These are phyloP conservation scores for Falcunculus frontatus DNA, from an alignment of 2,113 vertebrate genomes.

Conservation along the genomic window DNA sequence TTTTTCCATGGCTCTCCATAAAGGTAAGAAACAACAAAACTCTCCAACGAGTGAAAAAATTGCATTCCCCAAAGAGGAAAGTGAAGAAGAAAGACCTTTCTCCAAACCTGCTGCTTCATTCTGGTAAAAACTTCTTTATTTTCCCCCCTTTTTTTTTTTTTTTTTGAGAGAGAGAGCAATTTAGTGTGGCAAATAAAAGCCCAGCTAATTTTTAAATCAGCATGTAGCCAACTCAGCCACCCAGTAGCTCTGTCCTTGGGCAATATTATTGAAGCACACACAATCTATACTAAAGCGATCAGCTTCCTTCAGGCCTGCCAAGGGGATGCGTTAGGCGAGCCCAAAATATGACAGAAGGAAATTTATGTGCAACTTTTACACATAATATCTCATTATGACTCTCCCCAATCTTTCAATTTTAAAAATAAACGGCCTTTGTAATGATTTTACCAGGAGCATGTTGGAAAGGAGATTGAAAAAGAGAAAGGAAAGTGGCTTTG, in stretches of 20 bases:
- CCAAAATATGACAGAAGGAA: slow-evolving; percentile 86
- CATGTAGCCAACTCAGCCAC: slow-evolving; percentile 82
- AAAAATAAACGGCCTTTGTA: slow-evolving; percentile 84
- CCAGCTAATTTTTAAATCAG: slow-evolving; percentile 84
- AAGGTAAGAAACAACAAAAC: not conserved
- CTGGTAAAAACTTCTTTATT: slow-evolving; percentile 49
- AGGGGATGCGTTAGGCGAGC: slow-evolving; percentile 75
- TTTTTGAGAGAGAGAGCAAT: slow-evolving; percentile 55
- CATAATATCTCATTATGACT: slow-evolving; percentile 87
- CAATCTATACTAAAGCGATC: slow-evolving; percentile 88
- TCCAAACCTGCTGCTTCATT: slow-evolving; percentile 49
- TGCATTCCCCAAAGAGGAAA: not conserved
- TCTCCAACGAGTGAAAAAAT: not conserved
- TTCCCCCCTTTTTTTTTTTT: not conserved
- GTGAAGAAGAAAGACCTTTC: slow-evolving; percentile 24
- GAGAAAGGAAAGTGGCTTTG: slow-evolving; percentile 68
- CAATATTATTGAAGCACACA: slow-evolving; percentile 77
- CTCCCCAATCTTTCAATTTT: slow-evolving; percentile 87
- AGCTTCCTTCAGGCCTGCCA: slow-evolving; percentile 77
- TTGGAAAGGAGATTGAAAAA: slow-evolving; percentile 78
- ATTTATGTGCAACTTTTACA: slow-evolving; percentile 89
- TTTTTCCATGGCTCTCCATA: not conserved
- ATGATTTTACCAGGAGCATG: slow-evolving; percentile 81
- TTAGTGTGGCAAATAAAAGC: slow-evolving; percentile 77
- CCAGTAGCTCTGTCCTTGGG: slow-evolving; percentile 80